These are phyloP conservation scores for Embiotoca jacksoni DNA, from an alignment of 2,113 vertebrate species.

Conservation along the genomic window DNA sequence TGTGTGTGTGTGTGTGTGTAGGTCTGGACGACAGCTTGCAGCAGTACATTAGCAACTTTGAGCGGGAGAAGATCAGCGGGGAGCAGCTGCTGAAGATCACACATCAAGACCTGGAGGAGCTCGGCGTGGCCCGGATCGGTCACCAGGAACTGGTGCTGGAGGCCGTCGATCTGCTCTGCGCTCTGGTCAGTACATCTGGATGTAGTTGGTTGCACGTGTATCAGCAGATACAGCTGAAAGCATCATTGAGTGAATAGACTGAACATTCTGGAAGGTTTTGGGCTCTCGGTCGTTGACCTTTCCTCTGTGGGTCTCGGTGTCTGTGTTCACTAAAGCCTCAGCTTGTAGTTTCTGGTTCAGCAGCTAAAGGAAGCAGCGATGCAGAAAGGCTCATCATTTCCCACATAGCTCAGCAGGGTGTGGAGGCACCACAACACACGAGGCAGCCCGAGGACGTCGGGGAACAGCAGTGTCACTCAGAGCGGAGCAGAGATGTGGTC, in stretches of 20 bases:
- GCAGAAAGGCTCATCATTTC: slow-evolving; percentile 50
- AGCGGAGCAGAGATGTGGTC: not conserved
- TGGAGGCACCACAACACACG: slow-evolving; percentile 12
- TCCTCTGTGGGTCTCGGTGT: not conserved
- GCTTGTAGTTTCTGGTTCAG: slow-evolving; percentile 41
- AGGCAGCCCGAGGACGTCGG: slow-evolving; percentile 18
- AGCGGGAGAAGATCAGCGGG: slow-evolving; percentile 96
- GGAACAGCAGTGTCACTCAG: slow-evolving; percentile 1
- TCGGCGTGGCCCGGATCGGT: slow-evolving; percentile 94
- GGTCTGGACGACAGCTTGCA: slow-evolving; percentile 96
- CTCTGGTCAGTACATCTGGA: slow-evolving; percentile 89
- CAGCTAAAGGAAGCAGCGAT: slow-evolving; percentile 33
- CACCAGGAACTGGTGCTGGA: slow-evolving; percentile 98
- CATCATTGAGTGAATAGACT: not conserved
- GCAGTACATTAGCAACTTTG: slow-evolving; percentile 93
- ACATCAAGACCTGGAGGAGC: slow-evolving; percentile 97
- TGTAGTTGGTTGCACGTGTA: not conserved
- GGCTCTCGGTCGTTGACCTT: not conserved
- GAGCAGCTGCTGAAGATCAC: slow-evolving; percentile 96
- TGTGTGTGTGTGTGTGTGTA: slow-evolving; percentile 59
- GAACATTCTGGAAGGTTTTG: not conserved
- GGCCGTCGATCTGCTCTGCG: slow-evolving; percentile 97
- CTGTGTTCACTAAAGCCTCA: not conserved
- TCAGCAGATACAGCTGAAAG: not conserved
- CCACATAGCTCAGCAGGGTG: slow-evolving; percentile 53